These are phyloP conservation scores for Rotaria sp. DNA, from an alignment of 2,888 invertebrate genomes.

Conservation along the genomic window DNA sequence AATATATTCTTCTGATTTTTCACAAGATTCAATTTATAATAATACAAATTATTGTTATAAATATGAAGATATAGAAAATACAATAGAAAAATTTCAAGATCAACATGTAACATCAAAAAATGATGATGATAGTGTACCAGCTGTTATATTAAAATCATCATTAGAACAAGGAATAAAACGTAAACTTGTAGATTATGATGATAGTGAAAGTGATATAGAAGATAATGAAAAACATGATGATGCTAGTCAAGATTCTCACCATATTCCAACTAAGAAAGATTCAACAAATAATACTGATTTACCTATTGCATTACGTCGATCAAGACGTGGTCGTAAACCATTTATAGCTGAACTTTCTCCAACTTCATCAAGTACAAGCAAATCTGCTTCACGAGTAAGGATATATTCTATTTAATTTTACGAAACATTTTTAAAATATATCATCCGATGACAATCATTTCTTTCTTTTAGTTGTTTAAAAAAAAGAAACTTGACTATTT, in stretches of 20 bases:
- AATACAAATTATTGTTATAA: too few relatives aligned
- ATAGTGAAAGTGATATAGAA: neutral
- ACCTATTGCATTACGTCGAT: constrained; percentile 5
- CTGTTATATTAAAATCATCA: neutral
- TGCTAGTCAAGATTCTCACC: neutral
- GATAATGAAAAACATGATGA: neutral
- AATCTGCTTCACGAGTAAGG: neutral
- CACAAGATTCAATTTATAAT: neutral
- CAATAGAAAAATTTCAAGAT: neutral
- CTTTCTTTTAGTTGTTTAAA: too few relatives aligned
- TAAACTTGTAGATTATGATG: neutral
- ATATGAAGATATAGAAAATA: neutral
- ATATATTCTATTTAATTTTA: neutral
- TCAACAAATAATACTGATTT: neutral
- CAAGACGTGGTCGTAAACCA: neutral
- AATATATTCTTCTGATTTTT: neutral
- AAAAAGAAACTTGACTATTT: too few relatives aligned
- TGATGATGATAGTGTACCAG: neutral
- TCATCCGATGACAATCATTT: too few relatives aligned
- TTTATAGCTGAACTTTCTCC: neutral
- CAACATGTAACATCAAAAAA: neutral
- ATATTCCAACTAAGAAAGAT: neutral
- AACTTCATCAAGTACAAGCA: neutral
- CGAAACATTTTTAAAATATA: too few relatives aligned
- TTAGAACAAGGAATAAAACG: neutral